Conservation (phyloP, 2,797 vertebrate species). For the Acrossocheilus wenchowensis region DNA sequence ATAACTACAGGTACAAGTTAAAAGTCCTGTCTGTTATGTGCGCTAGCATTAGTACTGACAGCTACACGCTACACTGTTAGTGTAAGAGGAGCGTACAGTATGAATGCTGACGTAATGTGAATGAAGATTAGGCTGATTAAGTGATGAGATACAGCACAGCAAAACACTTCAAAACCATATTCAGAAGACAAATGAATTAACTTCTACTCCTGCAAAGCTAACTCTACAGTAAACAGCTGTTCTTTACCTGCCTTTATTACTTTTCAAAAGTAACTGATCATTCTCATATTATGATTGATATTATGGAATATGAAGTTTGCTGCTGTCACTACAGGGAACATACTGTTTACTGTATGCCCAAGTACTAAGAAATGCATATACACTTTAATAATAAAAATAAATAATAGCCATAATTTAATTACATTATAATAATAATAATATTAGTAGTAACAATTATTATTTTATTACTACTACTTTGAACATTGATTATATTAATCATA, state of each 20-base stretch:
- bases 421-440: background rate
- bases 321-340: background rate
- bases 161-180: slow-evolving; percentile 21
- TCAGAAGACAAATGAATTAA: slow-evolving; percentile 9
- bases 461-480: background rate
- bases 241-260: slow-evolving; percentile 42
- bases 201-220: slow-evolving; percentile 26
- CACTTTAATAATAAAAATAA: background rate
- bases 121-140: slow-evolving; percentile 3
- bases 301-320: background rate
- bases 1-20: background rate
- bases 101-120: background rate
- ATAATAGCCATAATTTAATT: background rate
- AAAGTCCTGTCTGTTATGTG: slow-evolving; percentile 2
- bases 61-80: slow-evolving; percentile 12
- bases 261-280: background rate
- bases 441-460: background rate
- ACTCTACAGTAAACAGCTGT: slow-evolving; percentile 42
- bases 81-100: background rate
- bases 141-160: background rate
- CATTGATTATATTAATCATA: no score
- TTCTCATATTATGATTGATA: background rate
- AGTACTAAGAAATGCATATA: background rate
- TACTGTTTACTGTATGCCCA: background rate
- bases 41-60: slow-evolving; percentile 20